These are phyloP conservation scores for Drosophila subsilvestris DNA, from an alignment of 2,888 invertebrate species.

Conservation along the genomic window DNA sequence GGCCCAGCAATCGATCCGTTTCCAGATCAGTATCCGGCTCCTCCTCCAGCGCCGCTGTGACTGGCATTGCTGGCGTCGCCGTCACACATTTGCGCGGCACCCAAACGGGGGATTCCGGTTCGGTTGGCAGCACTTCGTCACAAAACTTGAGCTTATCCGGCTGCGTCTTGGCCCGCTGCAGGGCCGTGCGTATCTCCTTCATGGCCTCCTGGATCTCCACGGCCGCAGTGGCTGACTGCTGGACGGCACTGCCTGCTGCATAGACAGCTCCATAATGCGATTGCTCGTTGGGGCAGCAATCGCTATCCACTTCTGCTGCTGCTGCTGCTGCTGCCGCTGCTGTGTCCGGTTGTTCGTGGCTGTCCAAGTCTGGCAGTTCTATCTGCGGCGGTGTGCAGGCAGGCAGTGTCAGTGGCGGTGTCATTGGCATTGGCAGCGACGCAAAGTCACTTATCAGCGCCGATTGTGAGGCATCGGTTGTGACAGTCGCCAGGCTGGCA, in stretches of 20 bases:
- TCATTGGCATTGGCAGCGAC: conserved; percentile 34
- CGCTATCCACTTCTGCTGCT: background rate
- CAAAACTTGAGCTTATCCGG: conserved; percentile 83
- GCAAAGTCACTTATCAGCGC: conserved; percentile 54
- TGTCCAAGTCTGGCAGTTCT: conserved; percentile 40
- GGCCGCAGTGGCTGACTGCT: background rate
- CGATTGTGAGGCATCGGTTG: conserved; percentile 43
- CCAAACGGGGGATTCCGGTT: conserved; percentile 83
- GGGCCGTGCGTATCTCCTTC: conserved; percentile 92
- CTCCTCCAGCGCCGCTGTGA: conserved; percentile 84
- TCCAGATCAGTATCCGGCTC: conserved; percentile 99
- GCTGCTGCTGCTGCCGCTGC: background rate
- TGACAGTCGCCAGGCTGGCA: conserved; percentile 36
- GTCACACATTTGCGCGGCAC: conserved; percentile 77
- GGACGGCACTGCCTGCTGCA: conserved; percentile 52
- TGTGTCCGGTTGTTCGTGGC: background rate
- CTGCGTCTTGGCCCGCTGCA: conserved; percentile 85
- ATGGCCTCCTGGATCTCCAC: conserved; percentile 87
- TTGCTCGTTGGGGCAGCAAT: conserved; percentile 23
- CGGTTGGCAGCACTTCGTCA: conserved; percentile 81
- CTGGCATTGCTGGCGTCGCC: conserved; percentile 17
- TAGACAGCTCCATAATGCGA: conserved; percentile 79
- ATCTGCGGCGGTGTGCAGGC: conserved; percentile 29
- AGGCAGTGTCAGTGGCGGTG: conserved; percentile 32
- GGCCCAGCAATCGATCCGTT: conserved; percentile 97